phyloP scores from a whole-genome alignment of 2,113 vertebrate species.

The Cervus canadensis region DNA sequence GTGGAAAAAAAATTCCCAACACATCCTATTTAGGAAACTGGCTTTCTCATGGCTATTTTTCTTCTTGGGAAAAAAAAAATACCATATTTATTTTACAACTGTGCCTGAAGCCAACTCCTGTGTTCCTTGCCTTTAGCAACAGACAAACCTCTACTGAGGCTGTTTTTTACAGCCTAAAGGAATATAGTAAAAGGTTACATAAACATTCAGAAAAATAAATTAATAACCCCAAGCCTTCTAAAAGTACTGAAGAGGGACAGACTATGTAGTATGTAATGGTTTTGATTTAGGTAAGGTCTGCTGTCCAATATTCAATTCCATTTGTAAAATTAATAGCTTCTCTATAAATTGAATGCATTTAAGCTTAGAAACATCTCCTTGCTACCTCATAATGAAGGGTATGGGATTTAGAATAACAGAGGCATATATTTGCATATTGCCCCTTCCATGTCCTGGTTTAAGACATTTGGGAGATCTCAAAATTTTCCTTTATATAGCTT shows the following conservation, averaged over 20 bases:
- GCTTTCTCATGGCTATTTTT: slow-evolving; percentile 55
- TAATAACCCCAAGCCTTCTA: slow-evolving; percentile 25
- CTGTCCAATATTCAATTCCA: slow-evolving; percentile 10
- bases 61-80: slow-evolving; percentile 4
- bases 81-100: slow-evolving; percentile 20
- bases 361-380: neutral
- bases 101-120: slow-evolving; percentile 51
- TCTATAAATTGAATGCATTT: neutral
- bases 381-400: neutral
- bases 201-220: slow-evolving; percentile 34
- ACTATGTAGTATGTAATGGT: neutral
- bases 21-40: slow-evolving; percentile 22
- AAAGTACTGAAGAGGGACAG: slow-evolving; percentile 7
- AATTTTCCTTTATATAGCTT: neutral
- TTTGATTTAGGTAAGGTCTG: slow-evolving; percentile 30
- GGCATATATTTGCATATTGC: neutral
- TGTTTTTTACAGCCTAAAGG: slow-evolving; percentile 7
- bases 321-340: slow-evolving; percentile 50
- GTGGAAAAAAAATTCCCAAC: neutral
- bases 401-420: neutral
- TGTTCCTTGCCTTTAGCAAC: slow-evolving; percentile 35
- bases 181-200: slow-evolving; percentile 50
- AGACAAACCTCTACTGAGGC: slow-evolving; percentile 34
- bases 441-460: neutral
- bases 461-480: neutral